These are phyloP conservation scores for Cryptocephalus primarius DNA, from an alignment of 2,888 invertebrate genomes.

Conservation along the genomic window DNA sequence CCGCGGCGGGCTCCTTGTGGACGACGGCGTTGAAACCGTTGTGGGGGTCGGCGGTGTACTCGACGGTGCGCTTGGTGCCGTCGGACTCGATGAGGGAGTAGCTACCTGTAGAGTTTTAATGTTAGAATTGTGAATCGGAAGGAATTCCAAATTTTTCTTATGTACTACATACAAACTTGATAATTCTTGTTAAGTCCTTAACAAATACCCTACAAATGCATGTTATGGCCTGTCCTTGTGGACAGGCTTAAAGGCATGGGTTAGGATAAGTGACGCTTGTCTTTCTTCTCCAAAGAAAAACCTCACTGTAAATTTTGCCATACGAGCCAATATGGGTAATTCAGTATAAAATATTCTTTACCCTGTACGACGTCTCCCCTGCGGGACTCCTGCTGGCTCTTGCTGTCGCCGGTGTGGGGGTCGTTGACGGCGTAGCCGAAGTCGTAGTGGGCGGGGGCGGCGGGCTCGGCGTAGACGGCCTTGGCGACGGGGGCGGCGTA, in stretches of 20 bases:
- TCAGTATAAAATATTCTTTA: not conserved
- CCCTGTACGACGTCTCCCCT: slow-evolving; percentile 40
- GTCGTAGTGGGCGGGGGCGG: slow-evolving; percentile 20
- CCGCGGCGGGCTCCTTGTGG: slow-evolving; percentile 33
- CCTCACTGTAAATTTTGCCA: no score
- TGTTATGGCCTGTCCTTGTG: no score
- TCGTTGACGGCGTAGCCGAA: slow-evolving; percentile 22
- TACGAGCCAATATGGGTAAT: no score
- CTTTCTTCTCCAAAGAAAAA: no score
- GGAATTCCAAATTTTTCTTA: no score
- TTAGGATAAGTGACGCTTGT: no score
- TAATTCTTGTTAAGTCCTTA: no score
- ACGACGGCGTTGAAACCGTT: slow-evolving; percentile 44
- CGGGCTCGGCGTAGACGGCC: slow-evolving; percentile 9
- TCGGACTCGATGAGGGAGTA: slow-evolving; percentile 43
- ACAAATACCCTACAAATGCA: no score
- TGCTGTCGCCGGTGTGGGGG: slow-evolving; percentile 40
- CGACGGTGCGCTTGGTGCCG: slow-evolving; percentile 40
- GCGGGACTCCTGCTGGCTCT: slow-evolving; percentile 51
- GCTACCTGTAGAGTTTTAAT: slow-evolving; percentile 31
- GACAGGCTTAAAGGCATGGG: no score
- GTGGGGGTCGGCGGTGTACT: slow-evolving; percentile 41
- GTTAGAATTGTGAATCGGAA: no score
- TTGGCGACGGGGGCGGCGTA: slow-evolving; percentile 18
- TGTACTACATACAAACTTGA: no score